phyloP scores from a whole-genome alignment of 2,797 vertebrate genomes.

The Alauda arvensis region DNA sequence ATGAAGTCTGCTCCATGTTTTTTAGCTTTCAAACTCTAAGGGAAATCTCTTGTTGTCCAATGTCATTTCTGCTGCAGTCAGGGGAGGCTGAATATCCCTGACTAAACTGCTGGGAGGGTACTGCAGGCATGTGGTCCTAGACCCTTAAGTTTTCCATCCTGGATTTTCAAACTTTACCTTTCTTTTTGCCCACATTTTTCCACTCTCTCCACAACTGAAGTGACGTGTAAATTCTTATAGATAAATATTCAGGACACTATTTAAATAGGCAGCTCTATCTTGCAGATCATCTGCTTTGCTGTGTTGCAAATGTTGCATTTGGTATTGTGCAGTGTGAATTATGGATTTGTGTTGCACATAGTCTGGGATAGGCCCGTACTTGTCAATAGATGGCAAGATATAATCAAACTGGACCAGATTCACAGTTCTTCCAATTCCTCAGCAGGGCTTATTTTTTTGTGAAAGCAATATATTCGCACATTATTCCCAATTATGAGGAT shows the following conservation, averaged over 20 bases:
- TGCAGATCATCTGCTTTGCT: not conserved
- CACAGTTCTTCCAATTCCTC: not conserved
- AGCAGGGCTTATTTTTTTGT: not conserved
- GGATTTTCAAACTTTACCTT: not conserved
- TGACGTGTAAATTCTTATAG: not conserved
- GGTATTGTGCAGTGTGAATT: not conserved
- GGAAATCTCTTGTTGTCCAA: not conserved
- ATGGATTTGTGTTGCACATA: not conserved
- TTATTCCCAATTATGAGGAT: not conserved
- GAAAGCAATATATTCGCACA: not conserved
- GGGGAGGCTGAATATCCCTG: not conserved
- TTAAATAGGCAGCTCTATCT: not conserved
- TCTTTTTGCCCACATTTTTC: not conserved
- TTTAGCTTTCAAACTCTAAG: not conserved
- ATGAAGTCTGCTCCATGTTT: not conserved
- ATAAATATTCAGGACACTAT: not conserved
- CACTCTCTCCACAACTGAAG: not conserved
- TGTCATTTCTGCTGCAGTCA: not conserved
- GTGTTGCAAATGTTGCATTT: not conserved
- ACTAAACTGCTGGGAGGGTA: not conserved
- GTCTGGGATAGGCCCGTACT: not conserved
- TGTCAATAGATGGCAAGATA: not conserved
- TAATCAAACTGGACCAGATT: not conserved
- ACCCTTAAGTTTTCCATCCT: not conserved
- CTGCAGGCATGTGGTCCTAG: not conserved